Evolutionary conservation across 2,113 vertebrate genomes (phyloP), one percentile per base, ranked within the genome.

Genomic region (Arothron firmamentum): DNA sequence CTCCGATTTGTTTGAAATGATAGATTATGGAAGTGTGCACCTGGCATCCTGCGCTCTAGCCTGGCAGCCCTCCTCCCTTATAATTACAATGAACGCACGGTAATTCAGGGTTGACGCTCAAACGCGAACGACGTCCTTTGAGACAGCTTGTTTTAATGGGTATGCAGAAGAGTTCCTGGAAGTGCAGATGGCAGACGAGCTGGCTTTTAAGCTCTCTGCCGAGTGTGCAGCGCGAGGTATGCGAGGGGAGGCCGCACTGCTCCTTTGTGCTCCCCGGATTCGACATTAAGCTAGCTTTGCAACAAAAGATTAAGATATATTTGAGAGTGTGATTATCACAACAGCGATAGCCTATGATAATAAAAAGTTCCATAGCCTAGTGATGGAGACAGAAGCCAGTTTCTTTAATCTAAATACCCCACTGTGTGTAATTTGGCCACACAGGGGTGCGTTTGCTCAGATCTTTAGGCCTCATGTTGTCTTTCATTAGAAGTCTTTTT

Each of bases 61-160:
- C 85, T 88, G 89, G 88, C 89, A 89, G 82, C 82, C 82, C 87
- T 84, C 82, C 85, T 89, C 84, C 86, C 83, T 88, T 86, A 85
- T 88, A 89, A 90, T 89, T 88, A 89, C 75, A 87, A 85, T 82
- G 84, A 89, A 88, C 86, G 80, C 84, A 82, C 83, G 83, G 85
- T 88, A 88, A 88, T 89, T 88, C 86, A 88, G 85, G 90, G 85
- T 88, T 88, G 86, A 87, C 80, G 83, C 85, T 87, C 84, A 85
- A 87, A 89, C 85, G 83, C 79, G 85, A 88, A 87, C 78, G 85
- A 81, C 84, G 90, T 91, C 87, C 89, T 87, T 81, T 70, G 85
- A 89, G 88, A 90, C 84, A 83, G 85, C 80, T 85, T 79, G 82
- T 89, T 90, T 89, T 89, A 90, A 90, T 90, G 87, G 89, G 68